Evolutionary conservation across 2,888 invertebrate species (phyloP), one percentile per base, ranked within the genome.

Genomic region (Hyposoter dolosus): DNA sequence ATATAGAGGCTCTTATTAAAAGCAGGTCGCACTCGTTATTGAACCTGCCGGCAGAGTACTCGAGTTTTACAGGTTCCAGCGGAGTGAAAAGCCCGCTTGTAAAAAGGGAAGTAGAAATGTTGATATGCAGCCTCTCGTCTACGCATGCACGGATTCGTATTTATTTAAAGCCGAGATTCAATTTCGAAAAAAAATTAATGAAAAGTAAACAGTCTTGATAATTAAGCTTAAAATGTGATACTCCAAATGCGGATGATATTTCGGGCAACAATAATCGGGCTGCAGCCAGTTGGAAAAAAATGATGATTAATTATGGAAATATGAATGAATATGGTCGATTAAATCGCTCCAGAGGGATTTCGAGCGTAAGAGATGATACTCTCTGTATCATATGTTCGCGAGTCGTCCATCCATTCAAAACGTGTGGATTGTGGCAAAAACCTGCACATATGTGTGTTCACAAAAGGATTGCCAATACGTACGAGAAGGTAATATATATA

Each of bases 401-500:
- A 43, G 6, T 43, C 68, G 19, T 43, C 60, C 60, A 19, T 43
- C 12, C 23, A 19, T 40, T 43, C 6, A 23, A 43, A 43, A 40
- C 40, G 40, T 40, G 12, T 23, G 12, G 23, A 35, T 15, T 19
- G 19, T 43, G 5, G 19, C 45, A 28, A 43, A 28, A 69, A 23
- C 32, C 63, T 28, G 45, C 43, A 32, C 17, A 69, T 69, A n/a
- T 47, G 43, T 40, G n/a, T 43, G 47, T 9, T 17, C 28, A 69
- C 47, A 43, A 75, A 63, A 75, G n/a, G 32, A n/a, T 17, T 35
- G 47, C 10, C 71, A n/a, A 72, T 53, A 72, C 53, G n/a, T 50
- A 72, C 50, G 71, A 17, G 35, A n/a, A 32, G 35, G 60, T 0
- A 12, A 60, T 40, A 40, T 40, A 40, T 40, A 0, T 7, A 40